phyloP scores from a whole-genome alignment of 2,113 vertebrate species.

The Caranx melampygus region DNA sequence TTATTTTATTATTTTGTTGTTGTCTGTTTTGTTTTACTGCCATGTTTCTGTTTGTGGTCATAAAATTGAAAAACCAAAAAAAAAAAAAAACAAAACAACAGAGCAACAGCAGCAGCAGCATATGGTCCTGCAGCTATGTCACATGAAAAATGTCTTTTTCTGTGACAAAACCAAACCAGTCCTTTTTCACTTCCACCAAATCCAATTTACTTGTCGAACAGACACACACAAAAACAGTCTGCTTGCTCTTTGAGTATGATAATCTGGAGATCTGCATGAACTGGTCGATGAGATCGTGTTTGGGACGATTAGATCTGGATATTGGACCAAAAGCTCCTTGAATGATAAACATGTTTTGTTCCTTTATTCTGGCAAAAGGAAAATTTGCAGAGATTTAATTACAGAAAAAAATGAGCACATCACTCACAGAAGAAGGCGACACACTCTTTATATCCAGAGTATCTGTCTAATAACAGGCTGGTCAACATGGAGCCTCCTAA shows the following conservation, averaged over 20 bases:
- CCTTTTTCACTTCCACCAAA: conserved; percentile 41
- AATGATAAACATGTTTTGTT: conserved; percentile 5
- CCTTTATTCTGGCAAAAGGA: not conserved
- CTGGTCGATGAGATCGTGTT: not conserved
- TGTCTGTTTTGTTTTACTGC: too few species aligned
- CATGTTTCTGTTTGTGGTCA: too few species aligned
- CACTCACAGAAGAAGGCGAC: not conserved
- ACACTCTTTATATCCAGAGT: not conserved
- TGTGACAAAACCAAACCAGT: conserved; percentile 43
- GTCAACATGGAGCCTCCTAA: not conserved
- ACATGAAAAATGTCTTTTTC: conserved; percentile 44
- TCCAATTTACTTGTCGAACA: conserved; percentile 47
- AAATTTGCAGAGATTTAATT: not conserved
- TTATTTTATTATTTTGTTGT: too few species aligned
- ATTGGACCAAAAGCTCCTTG: conserved; percentile 3
- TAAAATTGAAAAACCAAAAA: too few species aligned
- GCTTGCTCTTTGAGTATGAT: conserved; percentile 17
- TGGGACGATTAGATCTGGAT: conserved; percentile 16
- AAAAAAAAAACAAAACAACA: too few species aligned
- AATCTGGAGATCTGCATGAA: conserved; percentile 26
- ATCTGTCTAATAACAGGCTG: not conserved
- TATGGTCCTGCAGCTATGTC: conserved; percentile 39
- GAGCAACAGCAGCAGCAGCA: not conserved
- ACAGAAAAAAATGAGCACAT: not conserved
- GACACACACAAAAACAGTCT: not conserved